These are phyloP conservation scores for Drosophila austrosaltans DNA, from an alignment of 2,888 invertebrate genomes.

Conservation along the genomic window DNA sequence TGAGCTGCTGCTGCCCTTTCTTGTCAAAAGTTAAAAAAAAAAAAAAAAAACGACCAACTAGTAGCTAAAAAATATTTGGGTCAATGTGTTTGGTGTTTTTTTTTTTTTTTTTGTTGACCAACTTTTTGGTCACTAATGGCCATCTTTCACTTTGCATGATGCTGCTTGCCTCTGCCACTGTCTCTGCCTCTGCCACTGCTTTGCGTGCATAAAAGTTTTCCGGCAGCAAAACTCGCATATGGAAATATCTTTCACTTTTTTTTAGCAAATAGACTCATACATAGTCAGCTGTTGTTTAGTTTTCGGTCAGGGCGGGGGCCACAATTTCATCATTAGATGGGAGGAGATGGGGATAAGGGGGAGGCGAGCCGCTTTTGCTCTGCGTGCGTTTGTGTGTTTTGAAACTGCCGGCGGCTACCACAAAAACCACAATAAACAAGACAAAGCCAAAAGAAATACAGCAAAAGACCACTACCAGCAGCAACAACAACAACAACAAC, in stretches of 20 bases:
- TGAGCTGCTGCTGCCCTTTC: conserved; percentile 7
- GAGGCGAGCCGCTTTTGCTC: not conserved
- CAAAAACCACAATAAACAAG: conserved; percentile 44
- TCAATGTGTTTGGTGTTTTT: conserved; percentile 51
- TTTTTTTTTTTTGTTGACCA: conserved; percentile 40
- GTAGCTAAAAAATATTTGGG: conserved; percentile 43
- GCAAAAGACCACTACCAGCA: conserved; percentile 36
- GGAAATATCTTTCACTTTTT: conserved; percentile 53
- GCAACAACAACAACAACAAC: conserved; percentile 28
- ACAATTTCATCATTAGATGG: conserved; percentile 66
- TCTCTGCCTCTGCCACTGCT: conserved; percentile 25
- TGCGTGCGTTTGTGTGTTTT: conserved; percentile 35
- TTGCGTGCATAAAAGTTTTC: conserved; percentile 46
- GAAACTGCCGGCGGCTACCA: conserved; percentile 49
- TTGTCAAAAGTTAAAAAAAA: not conserved
- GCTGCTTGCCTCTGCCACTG: not conserved
- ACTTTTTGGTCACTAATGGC: conserved; percentile 37
- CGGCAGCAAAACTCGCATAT: conserved; percentile 61
- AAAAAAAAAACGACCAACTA: not conserved
- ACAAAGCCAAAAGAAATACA: conserved; percentile 41
- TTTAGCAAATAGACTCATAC: conserved; percentile 35
- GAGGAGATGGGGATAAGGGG: not conserved
- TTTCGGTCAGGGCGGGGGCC: conserved; percentile 22
- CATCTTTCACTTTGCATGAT: conserved; percentile 52
- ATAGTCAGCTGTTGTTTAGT: conserved; percentile 21